phyloP scores from a whole-genome alignment of 2,797 vertebrate genomes.

The Melanotaenia pygmaea region DNA sequence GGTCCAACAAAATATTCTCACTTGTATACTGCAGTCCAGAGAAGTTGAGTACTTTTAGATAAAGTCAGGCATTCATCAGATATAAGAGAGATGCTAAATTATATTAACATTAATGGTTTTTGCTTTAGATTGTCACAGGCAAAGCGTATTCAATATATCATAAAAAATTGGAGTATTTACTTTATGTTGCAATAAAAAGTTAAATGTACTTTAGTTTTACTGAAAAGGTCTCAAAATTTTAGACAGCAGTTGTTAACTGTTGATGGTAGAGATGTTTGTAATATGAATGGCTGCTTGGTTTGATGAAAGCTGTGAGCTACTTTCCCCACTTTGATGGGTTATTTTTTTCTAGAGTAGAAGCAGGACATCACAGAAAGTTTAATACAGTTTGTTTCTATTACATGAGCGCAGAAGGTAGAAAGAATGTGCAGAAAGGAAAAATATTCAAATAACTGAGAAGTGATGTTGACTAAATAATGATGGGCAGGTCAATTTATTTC shows the following conservation, averaged over 20 bases:
- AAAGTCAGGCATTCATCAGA: constrained; percentile 11
- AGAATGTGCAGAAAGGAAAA: constrained; percentile 5
- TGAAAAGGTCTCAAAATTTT: neutral
- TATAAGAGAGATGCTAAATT: constrained; percentile 4
- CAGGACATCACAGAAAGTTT: neutral
- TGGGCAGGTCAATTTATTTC: constrained; percentile 6
- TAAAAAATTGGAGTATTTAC: neutral
- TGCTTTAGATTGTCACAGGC: neutral
- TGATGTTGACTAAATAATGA: neutral
- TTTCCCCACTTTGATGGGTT: neutral
- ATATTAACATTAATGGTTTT: neutral
- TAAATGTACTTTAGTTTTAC: neutral
- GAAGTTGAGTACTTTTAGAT: constrained; percentile 59
- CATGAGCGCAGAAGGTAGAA: constrained; percentile 4
- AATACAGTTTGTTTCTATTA: constrained; percentile 3
- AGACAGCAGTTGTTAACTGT: neutral
- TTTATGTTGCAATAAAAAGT: neutral
- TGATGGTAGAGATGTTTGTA: constrained; percentile 1
- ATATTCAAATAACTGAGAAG: neutral
- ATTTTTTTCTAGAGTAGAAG: neutral
- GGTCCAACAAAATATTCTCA: constrained; percentile 79
- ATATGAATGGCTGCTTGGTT: constrained; percentile 16
- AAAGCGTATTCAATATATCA: neutral
- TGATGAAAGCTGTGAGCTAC: constrained; percentile 17
- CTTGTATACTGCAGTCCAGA: constrained; percentile 80